Evolutionary conservation across 2,113 vertebrate species (phyloP).

Genomic region (Hippocampus guttulatus): DNA sequence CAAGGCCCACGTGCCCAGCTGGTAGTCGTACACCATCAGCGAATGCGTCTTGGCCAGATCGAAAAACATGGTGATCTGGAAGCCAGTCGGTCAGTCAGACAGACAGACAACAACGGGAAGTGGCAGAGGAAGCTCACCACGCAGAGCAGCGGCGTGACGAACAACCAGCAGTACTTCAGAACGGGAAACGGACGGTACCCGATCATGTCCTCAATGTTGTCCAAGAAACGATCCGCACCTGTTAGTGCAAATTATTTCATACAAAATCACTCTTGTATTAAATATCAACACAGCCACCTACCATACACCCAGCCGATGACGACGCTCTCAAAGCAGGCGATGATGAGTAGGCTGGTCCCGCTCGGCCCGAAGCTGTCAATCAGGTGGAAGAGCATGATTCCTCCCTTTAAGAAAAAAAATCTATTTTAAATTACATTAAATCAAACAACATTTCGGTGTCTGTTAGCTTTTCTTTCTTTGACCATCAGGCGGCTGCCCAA

Average conservation of each 20-base stretch:
- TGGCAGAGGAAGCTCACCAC: constrained; percentile 52
- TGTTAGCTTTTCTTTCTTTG: too few species aligned
- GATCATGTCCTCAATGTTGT: constrained; percentile 79
- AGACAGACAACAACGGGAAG: background rate
- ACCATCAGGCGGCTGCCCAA: too few species aligned
- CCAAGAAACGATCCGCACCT: constrained; percentile 75
- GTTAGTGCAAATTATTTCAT: background rate
- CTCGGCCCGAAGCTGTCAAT: constrained; percentile 61
- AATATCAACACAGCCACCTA: constrained; percentile 21
- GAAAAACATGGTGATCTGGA: constrained; percentile 52
- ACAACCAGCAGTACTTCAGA: constrained; percentile 78
- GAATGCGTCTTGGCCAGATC: background rate
- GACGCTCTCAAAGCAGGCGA: constrained; percentile 57
- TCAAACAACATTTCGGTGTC: too few species aligned
- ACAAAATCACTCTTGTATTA: background rate
- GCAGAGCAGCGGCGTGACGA: constrained; percentile 71
- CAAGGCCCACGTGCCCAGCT: accelerated
- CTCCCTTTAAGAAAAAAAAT: constrained; percentile 50
- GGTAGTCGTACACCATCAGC: accelerated
- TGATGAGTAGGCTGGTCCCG: constrained; percentile 57
- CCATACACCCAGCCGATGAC: constrained; percentile 72
- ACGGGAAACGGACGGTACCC: constrained; percentile 62
- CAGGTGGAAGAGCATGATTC: constrained; percentile 55
- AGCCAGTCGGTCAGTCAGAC: background rate
- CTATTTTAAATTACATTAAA: too few species aligned